A percentile compares a stretch with the other conserved stretches of the same genome.
phyloP scores from a whole-genome alignment of 1,140 invertebrate species.

The Phocides pigmalion region DNA sequence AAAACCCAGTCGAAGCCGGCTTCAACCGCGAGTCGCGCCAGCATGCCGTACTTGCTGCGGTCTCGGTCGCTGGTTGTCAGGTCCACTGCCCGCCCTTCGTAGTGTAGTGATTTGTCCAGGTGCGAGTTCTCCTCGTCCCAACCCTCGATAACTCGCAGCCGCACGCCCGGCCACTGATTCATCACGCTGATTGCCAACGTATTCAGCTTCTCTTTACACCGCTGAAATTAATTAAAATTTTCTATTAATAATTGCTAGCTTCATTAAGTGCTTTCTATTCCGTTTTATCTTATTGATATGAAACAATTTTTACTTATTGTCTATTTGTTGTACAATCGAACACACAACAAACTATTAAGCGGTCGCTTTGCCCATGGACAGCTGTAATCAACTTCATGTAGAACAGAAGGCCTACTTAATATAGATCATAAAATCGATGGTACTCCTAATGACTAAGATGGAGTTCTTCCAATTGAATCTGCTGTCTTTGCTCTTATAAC shows the following conservation, averaged over 20 bases:
- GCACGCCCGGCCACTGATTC: slow-evolving; percentile 98
- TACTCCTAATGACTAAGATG: too few relatives aligned
- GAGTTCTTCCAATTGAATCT: too few relatives aligned
- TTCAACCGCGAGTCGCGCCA: slow-evolving; percentile 97
- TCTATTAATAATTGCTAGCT: slow-evolving; percentile 9
- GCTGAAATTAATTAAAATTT: slow-evolving; percentile 85
- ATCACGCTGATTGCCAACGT: slow-evolving; percentile 97
- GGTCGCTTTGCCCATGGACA: too few relatives aligned
- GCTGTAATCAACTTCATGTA: too few relatives aligned
- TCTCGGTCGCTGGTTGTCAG: slow-evolving; percentile 97
- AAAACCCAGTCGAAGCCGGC: slow-evolving; percentile 99
- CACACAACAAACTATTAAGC: too few relatives aligned
- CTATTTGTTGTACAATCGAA: not conserved
- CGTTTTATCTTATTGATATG: too few relatives aligned
- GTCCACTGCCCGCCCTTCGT: slow-evolving; percentile 97
- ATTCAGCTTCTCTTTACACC: slow-evolving; percentile 97
- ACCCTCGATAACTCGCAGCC: slow-evolving; percentile 95
- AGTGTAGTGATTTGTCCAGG: slow-evolving; percentile 93
- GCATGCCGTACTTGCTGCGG: slow-evolving; percentile 96
- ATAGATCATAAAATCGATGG: too few relatives aligned
- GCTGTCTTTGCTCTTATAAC: too few relatives aligned
- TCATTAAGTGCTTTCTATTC: too few relatives aligned
- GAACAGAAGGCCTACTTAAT: too few relatives aligned
- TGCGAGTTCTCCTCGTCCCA: slow-evolving; percentile 96
- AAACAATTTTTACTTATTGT: not conserved